A percentile compares a stretch with the other conserved stretches of the same genome.
phyloP scores from a whole-genome alignment of 2,888 invertebrate genomes.

The Pomacea canaliculata region DNA sequence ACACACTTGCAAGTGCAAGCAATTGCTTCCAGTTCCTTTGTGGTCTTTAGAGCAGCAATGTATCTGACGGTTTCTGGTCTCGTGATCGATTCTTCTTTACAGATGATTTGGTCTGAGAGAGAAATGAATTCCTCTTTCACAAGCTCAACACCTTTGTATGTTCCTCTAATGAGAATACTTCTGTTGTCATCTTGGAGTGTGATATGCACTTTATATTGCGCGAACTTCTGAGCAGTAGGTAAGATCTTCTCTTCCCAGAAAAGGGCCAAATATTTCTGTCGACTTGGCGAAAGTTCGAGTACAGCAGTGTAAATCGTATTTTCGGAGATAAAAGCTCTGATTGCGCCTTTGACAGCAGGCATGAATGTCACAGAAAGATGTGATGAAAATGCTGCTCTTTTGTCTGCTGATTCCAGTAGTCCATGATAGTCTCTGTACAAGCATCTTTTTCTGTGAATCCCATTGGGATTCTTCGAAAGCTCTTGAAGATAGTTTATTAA shows the following conservation, averaged over 20 bases:
- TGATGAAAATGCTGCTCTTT: background rate
- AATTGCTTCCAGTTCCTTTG: slow-evolving; percentile 2
- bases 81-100: background rate
- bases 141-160: slow-evolving; percentile 1
- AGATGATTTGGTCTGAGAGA: background rate
- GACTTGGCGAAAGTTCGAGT: slow-evolving; percentile 21
- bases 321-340: slow-evolving; percentile 30
- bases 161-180: slow-evolving; percentile 3
- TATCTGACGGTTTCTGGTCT: background rate
- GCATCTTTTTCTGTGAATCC: background rate
- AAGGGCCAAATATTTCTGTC: slow-evolving; percentile 29
- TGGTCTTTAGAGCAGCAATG: background rate
- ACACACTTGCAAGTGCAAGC: background rate
- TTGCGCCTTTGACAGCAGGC: slow-evolving; percentile 13
- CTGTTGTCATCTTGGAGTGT: background rate
- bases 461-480: slow-evolving; percentile 2
- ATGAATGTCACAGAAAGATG: slow-evolving; percentile 15
- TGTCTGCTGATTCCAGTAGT: slow-evolving; percentile 23
- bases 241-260: slow-evolving; percentile 30
- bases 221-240: background rate
- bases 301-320: slow-evolving; percentile 31
- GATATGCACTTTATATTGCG: background rate
- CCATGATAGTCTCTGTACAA: background rate
- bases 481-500: background rate
- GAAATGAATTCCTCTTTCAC: background rate